Evolutionary conservation across 2,113 vertebrate species (phyloP).

Genomic region (Pleuronectes platessa): DNA sequence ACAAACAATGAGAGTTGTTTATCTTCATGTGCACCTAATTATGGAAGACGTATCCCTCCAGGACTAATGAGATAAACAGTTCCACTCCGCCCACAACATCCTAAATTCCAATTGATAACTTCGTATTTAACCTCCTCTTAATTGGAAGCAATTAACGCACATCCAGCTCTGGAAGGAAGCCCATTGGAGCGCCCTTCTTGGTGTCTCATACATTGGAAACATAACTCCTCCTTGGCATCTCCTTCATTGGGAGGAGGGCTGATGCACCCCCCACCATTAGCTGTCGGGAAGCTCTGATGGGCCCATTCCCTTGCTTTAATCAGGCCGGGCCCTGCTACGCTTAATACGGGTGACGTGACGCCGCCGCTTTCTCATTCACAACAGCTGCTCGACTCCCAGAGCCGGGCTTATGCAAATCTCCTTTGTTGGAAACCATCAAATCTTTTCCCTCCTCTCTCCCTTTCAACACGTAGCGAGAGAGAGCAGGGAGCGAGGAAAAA

Average conservation of each 20-base stretch:
- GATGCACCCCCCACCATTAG: slow-evolving; percentile 61
- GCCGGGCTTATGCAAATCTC: slow-evolving; percentile 83
- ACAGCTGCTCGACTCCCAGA: slow-evolving; percentile 83
- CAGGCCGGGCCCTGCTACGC: slow-evolving; percentile 74
- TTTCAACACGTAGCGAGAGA: slow-evolving; percentile 68
- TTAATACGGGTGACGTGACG: slow-evolving; percentile 74
- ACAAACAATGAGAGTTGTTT: slow-evolving; percentile 76
- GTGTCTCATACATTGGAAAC: slow-evolving; percentile 64
- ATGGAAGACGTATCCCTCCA: slow-evolving; percentile 57
- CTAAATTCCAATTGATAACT: slow-evolving; percentile 73
- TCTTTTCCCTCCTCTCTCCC: slow-evolving; percentile 69
- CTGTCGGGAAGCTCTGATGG: slow-evolving; percentile 66
- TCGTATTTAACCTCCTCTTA: slow-evolving; percentile 74
- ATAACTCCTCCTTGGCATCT: slow-evolving; percentile 72
- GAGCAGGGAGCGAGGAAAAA: slow-evolving; percentile 45
- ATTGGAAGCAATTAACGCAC: slow-evolving; percentile 73
- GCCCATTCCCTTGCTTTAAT: slow-evolving; percentile 78
- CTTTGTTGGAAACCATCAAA: slow-evolving; percentile 80
- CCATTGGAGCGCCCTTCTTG: slow-evolving; percentile 57
- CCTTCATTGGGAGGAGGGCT: slow-evolving; percentile 59
- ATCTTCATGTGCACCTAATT: slow-evolving; percentile 77
- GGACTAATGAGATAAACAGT: slow-evolving; percentile 77
- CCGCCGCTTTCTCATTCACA: slow-evolving; percentile 81
- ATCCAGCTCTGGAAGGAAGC: slow-evolving; percentile 68
- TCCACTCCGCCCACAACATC: slow-evolving; percentile 68